These are phyloP conservation scores for Sinotaia quadrata DNA, from an alignment of 2,888 invertebrate species.

Conservation along the genomic window DNA sequence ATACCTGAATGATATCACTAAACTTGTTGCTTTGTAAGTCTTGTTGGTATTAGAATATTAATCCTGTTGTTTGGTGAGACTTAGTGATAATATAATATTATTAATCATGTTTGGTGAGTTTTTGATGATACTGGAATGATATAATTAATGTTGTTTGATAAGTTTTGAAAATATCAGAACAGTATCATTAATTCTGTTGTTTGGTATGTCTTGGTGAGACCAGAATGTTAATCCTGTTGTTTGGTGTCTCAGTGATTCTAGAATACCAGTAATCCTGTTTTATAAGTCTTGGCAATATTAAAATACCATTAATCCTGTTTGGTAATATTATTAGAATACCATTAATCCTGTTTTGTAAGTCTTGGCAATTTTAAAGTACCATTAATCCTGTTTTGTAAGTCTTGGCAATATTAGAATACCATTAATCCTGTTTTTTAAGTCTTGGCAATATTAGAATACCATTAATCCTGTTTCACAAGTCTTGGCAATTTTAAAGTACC, in stretches of 20 bases:
- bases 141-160: too few relatives aligned
- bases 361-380: neutral
- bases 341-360: too few relatives aligned
- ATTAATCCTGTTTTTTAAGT: too few relatives aligned
- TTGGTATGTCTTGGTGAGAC: slow-evolving; percentile 77
- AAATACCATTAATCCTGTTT: slow-evolving; percentile 79
- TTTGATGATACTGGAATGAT: too few relatives aligned
- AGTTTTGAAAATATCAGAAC: slow-evolving; percentile 87
- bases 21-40: too few relatives aligned
- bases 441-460: slow-evolving; percentile 86
- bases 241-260: too few relatives aligned
- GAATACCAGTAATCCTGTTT: too few relatives aligned
- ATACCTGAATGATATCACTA: too few relatives aligned
- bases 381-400: too few relatives aligned
- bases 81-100: neutral
- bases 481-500: neutral
- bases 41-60: slow-evolving; percentile 85
- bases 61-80: slow-evolving; percentile 80
- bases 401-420: too few relatives aligned
- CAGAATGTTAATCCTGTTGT: neutral
- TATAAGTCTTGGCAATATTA: slow-evolving; percentile 83
- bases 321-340: too few relatives aligned
- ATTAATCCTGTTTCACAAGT: slow-evolving; percentile 81
- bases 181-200: slow-evolving; percentile 79
- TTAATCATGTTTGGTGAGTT: too few relatives aligned